Evolutionary conservation across 2,888 invertebrate genomes (phyloP).

Genomic region (Chloroclysta siterata): DNA sequence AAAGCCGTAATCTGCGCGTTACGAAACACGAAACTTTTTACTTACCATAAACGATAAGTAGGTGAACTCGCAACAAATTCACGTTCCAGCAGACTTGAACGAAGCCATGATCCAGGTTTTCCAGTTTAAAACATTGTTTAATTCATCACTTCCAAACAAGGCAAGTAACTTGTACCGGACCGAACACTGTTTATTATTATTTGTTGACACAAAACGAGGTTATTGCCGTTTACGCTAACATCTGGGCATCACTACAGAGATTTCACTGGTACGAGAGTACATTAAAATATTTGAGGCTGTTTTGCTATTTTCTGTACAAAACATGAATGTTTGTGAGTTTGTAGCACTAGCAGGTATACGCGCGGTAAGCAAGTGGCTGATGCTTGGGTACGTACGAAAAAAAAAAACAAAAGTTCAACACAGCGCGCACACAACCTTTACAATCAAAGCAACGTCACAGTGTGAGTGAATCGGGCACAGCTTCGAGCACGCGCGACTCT

Average conservation of each 20-base stretch:
- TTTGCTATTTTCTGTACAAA: background rate
- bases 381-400: slow-evolving; percentile 62
- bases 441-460: slow-evolving; percentile 65
- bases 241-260: slow-evolving; percentile 69
- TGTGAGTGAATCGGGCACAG: slow-evolving; percentile 74
- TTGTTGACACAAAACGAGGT: slow-evolving; percentile 80
- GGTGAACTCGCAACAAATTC: slow-evolving; percentile 74
- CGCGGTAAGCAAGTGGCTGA: slow-evolving; percentile 60
- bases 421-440: slow-evolving; percentile 62
- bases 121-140: slow-evolving; percentile 77
- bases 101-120: slow-evolving; percentile 69
- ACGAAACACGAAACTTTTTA: slow-evolving; percentile 79
- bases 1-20: slow-evolving; percentile 60
- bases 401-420: slow-evolving; percentile 70
- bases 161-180: slow-evolving; percentile 63
- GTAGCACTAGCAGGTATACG: slow-evolving; percentile 67
- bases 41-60: slow-evolving; percentile 83
- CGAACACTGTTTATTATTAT: slow-evolving; percentile 78
- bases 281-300: background rate
- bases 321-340: slow-evolving; percentile 31
- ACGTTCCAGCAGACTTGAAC: slow-evolving; percentile 61
- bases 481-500: slow-evolving; percentile 49
- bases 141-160: slow-evolving; percentile 71
- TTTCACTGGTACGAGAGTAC: slow-evolving; percentile 62
- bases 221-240: slow-evolving; percentile 71